Evolutionary conservation across 2,888 invertebrate species (phyloP).

Genomic region (Eugnorisma glareosa): DNA sequence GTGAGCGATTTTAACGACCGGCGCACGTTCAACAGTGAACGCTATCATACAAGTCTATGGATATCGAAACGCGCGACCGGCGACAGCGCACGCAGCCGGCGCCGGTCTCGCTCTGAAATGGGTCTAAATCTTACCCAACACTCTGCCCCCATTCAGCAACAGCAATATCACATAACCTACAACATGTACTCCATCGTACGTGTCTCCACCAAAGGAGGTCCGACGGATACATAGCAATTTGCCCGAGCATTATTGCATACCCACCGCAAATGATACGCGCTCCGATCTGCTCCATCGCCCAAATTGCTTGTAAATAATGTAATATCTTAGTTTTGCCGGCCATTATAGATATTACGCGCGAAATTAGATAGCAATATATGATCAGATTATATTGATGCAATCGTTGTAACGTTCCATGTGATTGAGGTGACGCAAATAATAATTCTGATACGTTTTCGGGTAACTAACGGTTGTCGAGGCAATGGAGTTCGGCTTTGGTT

Average conservation of each 20-base stretch:
- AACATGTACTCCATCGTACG: slow-evolving; percentile 23
- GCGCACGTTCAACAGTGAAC: not conserved
- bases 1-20: too few species aligned
- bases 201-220: slow-evolving; percentile 37
- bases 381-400: slow-evolving; percentile 51
- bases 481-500: not conserved
- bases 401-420: slow-evolving; percentile 36
- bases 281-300: slow-evolving; percentile 51
- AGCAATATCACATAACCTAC: slow-evolving; percentile 3
- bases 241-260: slow-evolving; percentile 48
- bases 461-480: slow-evolving; percentile 41
- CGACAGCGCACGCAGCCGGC: not conserved
- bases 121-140: slow-evolving; percentile 6
- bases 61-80: not conserved
- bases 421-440: slow-evolving; percentile 36
- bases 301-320: slow-evolving; percentile 65
- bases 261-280: slow-evolving; percentile 61
- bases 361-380: slow-evolving; percentile 61
- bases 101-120: not conserved
- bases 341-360: slow-evolving; percentile 58
- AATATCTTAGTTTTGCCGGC: slow-evolving; percentile 54
- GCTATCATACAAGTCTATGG: not conserved
- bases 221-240: slow-evolving; percentile 46
- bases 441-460: slow-evolving; percentile 1
- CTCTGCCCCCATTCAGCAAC: slow-evolving; percentile 7